Base-by-base conservation (phyloP, 1,140 invertebrate genomes). In the Zaprionus ornatus region DNA sequence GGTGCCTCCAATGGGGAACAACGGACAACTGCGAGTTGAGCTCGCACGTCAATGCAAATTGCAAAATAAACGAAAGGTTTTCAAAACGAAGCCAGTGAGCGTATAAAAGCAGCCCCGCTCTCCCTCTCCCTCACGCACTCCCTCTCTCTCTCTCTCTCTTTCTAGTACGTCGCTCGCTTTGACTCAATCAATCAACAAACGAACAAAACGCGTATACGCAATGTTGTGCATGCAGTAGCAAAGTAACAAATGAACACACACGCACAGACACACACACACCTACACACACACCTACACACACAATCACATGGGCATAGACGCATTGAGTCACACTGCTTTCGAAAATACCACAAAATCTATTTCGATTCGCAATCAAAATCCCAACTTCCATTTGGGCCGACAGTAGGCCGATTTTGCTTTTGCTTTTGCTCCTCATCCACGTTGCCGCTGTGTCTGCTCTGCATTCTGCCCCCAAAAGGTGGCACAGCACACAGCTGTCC, bases 321-420 rank as follows among this genome's bases (percentile, higher is more conserved):
- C 70, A 50, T 80, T 76, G 85, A 73, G 79, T 79, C 75, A 72
- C 85, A 83, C 82, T 91, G 90, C 90, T 85, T 91, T 82, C 77
- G 80, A 91, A 91, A 91, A 90, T 90, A 91, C 85, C 86, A 87
- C 90, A 90, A 88, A 88, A 90, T 87, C 90, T 83, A 91, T 91
- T 87, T 90, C 86, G 81, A 91, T 91, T 91, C 88, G 82, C 88
- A 91, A 91, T 91, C 88, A 91, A 91, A 91, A 91, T 91, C 82
- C 80, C 66, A 85, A 87, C 81, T 84, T 82, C 90, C 83, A 87
- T 90, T 87, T 87, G 82, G 79, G 81, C 12, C 74, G 80, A 64
- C 40, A 65, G 42, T 71, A 70, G 67, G 68, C 73, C 63, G 74
- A 37, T 76, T 76, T 76, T 72, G 42, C 60, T 50, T 45, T 73